Conservation (phyloP, 2,113 vertebrate species). For the Ploceus nigricollis region DNA sequence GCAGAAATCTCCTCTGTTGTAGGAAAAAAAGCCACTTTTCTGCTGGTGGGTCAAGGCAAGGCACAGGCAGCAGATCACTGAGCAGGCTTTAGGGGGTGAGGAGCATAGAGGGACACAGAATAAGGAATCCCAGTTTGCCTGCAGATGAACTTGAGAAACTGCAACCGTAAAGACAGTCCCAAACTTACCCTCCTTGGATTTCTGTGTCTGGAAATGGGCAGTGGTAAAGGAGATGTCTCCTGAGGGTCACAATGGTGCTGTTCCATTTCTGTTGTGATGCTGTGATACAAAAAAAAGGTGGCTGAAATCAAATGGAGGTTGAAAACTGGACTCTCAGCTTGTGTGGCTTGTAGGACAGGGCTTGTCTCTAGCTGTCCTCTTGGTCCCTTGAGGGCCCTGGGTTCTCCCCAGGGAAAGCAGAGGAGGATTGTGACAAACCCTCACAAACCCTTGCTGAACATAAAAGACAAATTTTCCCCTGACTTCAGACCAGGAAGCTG, state of each 20-base stretch:
- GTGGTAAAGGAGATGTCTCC: neutral
- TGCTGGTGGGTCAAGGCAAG: neutral
- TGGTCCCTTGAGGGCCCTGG: neutral
- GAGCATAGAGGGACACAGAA: neutral
- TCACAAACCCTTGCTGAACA: neutral
- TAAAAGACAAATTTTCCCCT: neutral
- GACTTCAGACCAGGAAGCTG: neutral
- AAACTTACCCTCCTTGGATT: neutral
- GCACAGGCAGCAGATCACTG: neutral
- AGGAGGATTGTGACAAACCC: neutral
- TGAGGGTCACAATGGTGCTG: neutral
- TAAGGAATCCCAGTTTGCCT: neutral
- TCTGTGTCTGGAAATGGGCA: neutral
- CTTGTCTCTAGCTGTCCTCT: neutral
- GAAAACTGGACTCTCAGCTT: neutral
- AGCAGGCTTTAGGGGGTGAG: neutral
- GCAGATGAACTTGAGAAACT: neutral
- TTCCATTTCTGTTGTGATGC: neutral
- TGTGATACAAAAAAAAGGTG: neutral
- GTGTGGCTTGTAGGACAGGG: neutral
- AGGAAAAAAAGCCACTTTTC: neutral
- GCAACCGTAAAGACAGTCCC: neutral
- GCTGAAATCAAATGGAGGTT: slow-evolving; percentile 1
- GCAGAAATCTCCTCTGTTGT: neutral
- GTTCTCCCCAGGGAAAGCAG: neutral